Conservation (phyloP, 1,140 invertebrate species). For the Meloidogyne hapla region DNA sequence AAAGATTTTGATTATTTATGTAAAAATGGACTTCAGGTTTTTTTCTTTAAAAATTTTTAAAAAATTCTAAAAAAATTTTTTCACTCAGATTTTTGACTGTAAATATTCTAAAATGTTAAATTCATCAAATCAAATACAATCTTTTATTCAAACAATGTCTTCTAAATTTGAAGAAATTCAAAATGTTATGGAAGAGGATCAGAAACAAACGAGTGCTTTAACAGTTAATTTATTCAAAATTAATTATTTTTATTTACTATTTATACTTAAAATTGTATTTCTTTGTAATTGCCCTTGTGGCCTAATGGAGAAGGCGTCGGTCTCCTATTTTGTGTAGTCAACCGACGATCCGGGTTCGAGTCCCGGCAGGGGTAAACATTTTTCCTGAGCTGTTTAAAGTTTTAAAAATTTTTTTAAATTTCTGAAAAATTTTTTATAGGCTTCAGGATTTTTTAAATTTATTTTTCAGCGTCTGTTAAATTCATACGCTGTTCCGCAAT, state of each 20-base stretch:
- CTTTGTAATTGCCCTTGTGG: constrained; percentile 7
- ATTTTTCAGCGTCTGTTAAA: background rate
- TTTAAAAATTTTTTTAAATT: background rate
- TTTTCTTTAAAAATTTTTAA: constrained; percentile 7
- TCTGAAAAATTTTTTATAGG: background rate
- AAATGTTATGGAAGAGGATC: background rate
- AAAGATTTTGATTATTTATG: constrained; percentile 45
- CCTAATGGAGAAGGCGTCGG: constrained; percentile 4
- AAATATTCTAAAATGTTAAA: constrained; percentile 48
- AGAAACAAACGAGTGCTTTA: background rate
- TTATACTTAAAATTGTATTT: background rate
- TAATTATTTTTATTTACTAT: background rate
- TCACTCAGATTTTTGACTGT: constrained; percentile 47
- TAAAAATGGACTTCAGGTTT: constrained; percentile 43
- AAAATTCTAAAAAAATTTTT: background rate
- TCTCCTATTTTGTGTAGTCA: background rate
- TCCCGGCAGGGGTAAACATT: constrained; percentile 7
- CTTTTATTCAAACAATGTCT: constrained; percentile 37
- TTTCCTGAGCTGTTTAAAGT: background rate
- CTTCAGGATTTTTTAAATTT: background rate
- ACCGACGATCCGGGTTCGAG: background rate
- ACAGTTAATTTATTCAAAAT: background rate
- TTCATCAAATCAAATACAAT: constrained; percentile 22
- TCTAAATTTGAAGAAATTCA: constrained; percentile 17
- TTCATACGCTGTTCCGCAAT: constrained; percentile 31